These are phyloP conservation scores for Proteles cristata DNA, from an alignment of 2,113 vertebrate genomes.

Conservation along the genomic window DNA sequence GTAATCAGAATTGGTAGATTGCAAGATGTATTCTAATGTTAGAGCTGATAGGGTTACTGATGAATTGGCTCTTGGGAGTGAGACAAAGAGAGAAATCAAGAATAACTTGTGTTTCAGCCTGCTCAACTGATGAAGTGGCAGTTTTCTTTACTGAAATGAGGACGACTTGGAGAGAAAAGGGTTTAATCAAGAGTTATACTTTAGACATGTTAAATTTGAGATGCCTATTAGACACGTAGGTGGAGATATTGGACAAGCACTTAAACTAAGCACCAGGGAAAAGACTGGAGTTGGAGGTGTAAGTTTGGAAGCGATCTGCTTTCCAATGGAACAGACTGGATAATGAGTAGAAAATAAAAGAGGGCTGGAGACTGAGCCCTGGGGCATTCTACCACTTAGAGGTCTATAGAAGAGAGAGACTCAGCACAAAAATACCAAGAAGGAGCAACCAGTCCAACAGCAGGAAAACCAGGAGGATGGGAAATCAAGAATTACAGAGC, in stretches of 20 bases:
- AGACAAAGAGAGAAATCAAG: background rate
- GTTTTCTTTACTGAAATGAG: background rate
- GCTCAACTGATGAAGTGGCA: background rate
- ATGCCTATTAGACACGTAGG: background rate
- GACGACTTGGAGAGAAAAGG: background rate
- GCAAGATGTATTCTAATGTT: background rate
- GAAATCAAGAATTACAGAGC: background rate
- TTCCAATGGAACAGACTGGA: background rate
- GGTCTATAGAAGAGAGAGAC: background rate
- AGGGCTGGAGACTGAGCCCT: background rate
- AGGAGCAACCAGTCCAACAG: background rate
- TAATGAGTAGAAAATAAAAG: background rate
- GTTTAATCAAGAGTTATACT: background rate
- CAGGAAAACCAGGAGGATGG: background rate
- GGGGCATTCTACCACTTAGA: background rate
- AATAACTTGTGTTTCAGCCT: background rate
- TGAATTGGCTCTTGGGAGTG: background rate
- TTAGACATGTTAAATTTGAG: background rate
- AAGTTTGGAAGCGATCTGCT: background rate
- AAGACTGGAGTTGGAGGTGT: background rate
- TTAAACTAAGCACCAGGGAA: background rate
- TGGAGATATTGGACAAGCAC: background rate
- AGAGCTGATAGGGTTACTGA: background rate
- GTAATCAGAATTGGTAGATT: background rate
- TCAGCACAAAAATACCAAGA: background rate